Conservation (phyloP, 2,113 vertebrate genomes). For the Pipa parva region DNA sequence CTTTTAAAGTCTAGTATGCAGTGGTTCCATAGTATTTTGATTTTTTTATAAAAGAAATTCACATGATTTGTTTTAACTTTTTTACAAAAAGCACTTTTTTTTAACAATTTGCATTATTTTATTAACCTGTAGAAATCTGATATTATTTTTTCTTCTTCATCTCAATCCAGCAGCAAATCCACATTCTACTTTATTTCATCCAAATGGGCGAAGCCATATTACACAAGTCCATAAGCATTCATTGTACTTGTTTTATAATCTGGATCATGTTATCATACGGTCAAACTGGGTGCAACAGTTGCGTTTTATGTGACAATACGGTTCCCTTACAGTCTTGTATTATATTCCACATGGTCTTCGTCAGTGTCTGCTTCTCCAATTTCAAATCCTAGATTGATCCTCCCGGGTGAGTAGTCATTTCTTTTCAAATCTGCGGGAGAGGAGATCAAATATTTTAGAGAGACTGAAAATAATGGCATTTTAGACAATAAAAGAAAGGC, state of each 20-base stretch:
- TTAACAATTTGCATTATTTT: too few species aligned
- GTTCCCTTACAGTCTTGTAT: slow-evolving; percentile 56
- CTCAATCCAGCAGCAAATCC: background rate
- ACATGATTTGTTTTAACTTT: too few species aligned
- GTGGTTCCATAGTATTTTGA: too few species aligned
- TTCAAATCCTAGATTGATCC: slow-evolving; percentile 44
- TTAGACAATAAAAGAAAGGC: slow-evolving; percentile 26
- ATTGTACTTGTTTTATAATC: background rate
- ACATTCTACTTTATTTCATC: background rate
- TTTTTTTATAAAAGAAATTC: too few species aligned
- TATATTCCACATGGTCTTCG: slow-evolving; percentile 48
- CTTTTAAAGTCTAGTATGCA: too few species aligned
- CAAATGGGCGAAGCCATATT: too few species aligned
- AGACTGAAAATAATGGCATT: slow-evolving; percentile 27
- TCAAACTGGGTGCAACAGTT: background rate
- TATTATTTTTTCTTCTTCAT: background rate
- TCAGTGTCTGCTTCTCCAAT: slow-evolving; percentile 39
- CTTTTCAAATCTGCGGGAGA: slow-evolving; percentile 76
- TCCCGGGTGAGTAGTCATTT: slow-evolving; percentile 57
- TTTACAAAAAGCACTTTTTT: too few species aligned
- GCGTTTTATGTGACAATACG: slow-evolving; percentile 2
- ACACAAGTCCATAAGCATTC: background rate
- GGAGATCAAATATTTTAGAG: slow-evolving; percentile 31
- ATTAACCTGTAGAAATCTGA: background rate
- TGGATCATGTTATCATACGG: background rate